Percentiles rank a stretch among this genome's conserved stretches.
Evolutionary conservation across 2,797 vertebrate genomes (phyloP).

Genomic region (Labeo calbasu): DNA sequence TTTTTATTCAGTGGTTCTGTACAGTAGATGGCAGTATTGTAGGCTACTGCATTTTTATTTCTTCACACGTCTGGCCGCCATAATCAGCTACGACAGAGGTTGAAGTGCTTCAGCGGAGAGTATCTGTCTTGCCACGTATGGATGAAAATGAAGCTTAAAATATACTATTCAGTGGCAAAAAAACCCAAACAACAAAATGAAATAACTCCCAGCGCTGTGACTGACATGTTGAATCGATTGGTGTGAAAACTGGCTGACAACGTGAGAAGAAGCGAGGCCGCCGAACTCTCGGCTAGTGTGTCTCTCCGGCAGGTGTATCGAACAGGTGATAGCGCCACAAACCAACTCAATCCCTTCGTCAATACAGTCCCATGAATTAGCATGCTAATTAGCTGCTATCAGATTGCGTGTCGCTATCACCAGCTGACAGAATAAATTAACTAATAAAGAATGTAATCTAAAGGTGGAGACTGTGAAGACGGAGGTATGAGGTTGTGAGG

Average conservation of each 20-base stretch:
- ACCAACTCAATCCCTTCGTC: slow-evolving; percentile 62
- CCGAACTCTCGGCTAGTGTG: background rate
- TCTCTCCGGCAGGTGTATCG: slow-evolving; percentile 55
- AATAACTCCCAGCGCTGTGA: slow-evolving; percentile 24
- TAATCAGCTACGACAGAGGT: background rate
- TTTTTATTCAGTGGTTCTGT: background rate
- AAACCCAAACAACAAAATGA: slow-evolving; percentile 39
- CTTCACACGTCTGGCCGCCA: background rate
- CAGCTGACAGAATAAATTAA: slow-evolving; percentile 71
- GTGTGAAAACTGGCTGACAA: slow-evolving; percentile 46
- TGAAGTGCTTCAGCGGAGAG: slow-evolving; percentile 1
- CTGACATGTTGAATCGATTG: slow-evolving; percentile 55
- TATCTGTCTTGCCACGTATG: slow-evolving; percentile 19
- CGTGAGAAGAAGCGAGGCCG: slow-evolving; percentile 35
- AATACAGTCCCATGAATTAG: slow-evolving; percentile 66
- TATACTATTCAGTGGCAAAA: slow-evolving; percentile 27
- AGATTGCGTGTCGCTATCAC: slow-evolving; percentile 68
- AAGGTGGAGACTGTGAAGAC: slow-evolving; percentile 49
- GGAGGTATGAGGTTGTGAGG: slow-evolving; percentile 28
- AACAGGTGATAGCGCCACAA: slow-evolving; percentile 62
- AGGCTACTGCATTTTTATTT: background rate
- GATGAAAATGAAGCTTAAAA: slow-evolving; percentile 34
- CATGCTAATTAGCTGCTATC: slow-evolving; percentile 73
- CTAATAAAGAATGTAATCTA: slow-evolving; percentile 63
- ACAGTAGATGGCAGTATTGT: background rate